Base-by-base conservation (phyloP, 2,888 invertebrate species). In the Linyphia triangularis region DNA sequence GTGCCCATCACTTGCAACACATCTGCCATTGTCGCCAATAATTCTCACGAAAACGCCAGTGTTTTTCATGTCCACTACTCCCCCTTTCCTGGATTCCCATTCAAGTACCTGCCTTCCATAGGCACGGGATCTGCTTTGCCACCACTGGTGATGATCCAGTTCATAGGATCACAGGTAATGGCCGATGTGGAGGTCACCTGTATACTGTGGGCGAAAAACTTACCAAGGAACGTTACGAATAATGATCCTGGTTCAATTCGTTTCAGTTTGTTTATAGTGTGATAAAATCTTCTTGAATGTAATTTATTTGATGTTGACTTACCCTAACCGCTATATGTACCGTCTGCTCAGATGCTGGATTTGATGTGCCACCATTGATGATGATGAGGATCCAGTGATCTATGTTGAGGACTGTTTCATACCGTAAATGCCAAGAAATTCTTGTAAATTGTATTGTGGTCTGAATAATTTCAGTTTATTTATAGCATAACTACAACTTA, bases 101-200 rank as follows among this genome's bases (percentile, higher is more conserved):
- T 33, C 22, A 51, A 43, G 43, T 83, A 83, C 28, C 30, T 79
- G 7, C 33, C 69, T 2, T 10, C 30, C 24, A 63, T 43, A n/a
- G 73, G 75, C 2, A 77, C 40, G 61, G 61, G 61, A 37, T 61
- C 43, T 10, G 70, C 86, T 0, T 28, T 30, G 9, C 22, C 83
- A 7, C 89, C 89, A 3, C 3, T 89, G 5, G 86, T 89, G 3
- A 89, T 89, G 83, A 78, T 89, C n/a, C 89, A 89, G 43, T 89
- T 89, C 61, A 28, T 89, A 2, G 86, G 82, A 0, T 7, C 70
- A 0, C 70, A 73, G 16, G 13, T 65, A 3, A 63, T 63, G 40
- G 65, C 77, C 2, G 86, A 89, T 40, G 81, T 89, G 5, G 82
- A 89, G 9, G 85, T 89, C 5, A 57, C 7, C 10, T 89, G 89